Evolutionary conservation across 2,888 invertebrate genomes (phyloP), one percentile per base, ranked within the genome.

Genomic region (Orthosia gothica): DNA sequence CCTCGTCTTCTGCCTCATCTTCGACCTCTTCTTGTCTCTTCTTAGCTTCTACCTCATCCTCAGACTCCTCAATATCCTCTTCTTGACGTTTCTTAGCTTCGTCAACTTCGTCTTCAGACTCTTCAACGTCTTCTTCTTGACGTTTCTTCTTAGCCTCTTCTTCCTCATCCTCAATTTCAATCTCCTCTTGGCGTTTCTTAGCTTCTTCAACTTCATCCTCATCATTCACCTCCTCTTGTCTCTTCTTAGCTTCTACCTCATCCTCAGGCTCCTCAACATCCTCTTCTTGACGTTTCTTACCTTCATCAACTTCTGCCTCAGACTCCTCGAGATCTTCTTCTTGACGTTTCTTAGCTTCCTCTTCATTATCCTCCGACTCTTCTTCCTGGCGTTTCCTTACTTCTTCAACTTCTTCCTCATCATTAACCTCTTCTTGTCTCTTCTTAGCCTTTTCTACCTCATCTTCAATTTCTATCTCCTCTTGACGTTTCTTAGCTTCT

Each of bases 391-490:
- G 76, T 52, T 65, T 76, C 1, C 61, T 76, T 2, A 0, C 9
- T 5, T 55, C 13, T 0, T 71, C 73, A 12, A 78, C 80, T 15
- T 80, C 78, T 74, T 81, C 77, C 64, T 85, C 78, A 1, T 79
- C 68, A 65, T 79, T 5, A 68, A 45, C 13, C 23, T 77, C 55
- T 72, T 83, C 67, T 54, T 70, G n/a, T 11, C 61, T 61, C 23
- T 70, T 54, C 15, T 70, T 62, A 12, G 26, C 23, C 0, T 26
- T 72, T 9, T 76, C 23, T 13, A 76, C 68, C 7, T 83, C 83
- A 16, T 81, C 79, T 23, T 84, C 54, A 66, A 76, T 55, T 79
- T 87, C 76, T 73, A 81, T 70, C 70, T 86, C 79, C 1, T 83
- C 72, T 70, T 84, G 26, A 62, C 64, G 58, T 20, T 62, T 79